Evolutionary conservation across 2,113 vertebrate genomes (phyloP), one percentile per base, ranked within the genome.

Genomic region (Tamias sibiricus): DNA sequence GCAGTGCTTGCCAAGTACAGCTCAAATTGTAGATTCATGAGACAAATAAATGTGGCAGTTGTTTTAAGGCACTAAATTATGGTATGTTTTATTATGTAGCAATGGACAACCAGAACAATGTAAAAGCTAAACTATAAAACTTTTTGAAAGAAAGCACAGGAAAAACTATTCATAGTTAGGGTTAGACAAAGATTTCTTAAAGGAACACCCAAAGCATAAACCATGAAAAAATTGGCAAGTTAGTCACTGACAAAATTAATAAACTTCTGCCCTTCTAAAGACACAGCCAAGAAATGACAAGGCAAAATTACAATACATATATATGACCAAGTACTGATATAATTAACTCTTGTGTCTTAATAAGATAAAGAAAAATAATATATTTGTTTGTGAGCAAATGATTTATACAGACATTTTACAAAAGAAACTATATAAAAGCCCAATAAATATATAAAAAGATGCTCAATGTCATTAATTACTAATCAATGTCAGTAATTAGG

Each of bases 121-220:
- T 87, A 42, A 82, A 71, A 77, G 16, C 75, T 95, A 93, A 93
- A 64, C 22, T 68, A 35, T 75, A 62, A 75, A 80, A 74, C 8
- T 87, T 91, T n/a, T 11, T 22, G 47, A 92, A 89, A 91, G 30
- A 62, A 93, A 68, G 37, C 20, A 40, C 42, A n/a, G 42, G 57
- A 62, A 87, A 83, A 95, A 47, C n/a, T 92, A 77, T 82, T 86
- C 26, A 66, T 22, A 22, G n/a, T n/a, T 94, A 94, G 20, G 64
- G 11, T 72, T 92, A 71, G 40, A 59, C 19, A 77, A 77, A 81
- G 8, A 57, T 47, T 90, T 94, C 24, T 85, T 54, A 68, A 81
- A 88, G 47, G 37, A 28, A 80, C 35, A 80, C 22, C 2, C 79
- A 49, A 94, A 72, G n/a, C 12, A 44, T 40, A 68, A 62, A 71